phyloP scores from a whole-genome alignment of 2,113 vertebrate species.

The Chiloscyllium plagiosum region DNA sequence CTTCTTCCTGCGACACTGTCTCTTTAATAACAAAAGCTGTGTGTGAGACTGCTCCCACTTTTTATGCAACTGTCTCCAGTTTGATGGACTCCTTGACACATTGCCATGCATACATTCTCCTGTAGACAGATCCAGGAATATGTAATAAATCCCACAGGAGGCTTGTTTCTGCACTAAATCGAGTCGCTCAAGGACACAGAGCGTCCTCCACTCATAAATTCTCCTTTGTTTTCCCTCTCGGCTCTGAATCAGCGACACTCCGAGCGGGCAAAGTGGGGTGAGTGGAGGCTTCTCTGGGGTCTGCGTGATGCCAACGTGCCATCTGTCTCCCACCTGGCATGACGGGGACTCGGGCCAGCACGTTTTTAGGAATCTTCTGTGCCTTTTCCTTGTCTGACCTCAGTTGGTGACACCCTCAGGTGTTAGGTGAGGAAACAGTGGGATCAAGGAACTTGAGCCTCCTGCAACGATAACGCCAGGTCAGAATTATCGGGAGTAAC shows the following conservation, averaged over 20 bases:
- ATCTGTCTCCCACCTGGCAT: neutral
- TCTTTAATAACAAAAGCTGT: neutral
- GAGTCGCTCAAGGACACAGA: neutral
- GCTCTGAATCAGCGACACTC: neutral
- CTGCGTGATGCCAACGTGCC: neutral
- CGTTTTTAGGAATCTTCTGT: neutral
- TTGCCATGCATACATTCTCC: slow-evolving; percentile 17
- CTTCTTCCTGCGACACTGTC: neutral
- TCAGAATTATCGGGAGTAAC: no score
- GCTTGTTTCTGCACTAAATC: neutral
- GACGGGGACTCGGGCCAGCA: neutral
- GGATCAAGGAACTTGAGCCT: neutral
- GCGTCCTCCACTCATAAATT: neutral
- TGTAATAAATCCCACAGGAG: slow-evolving; percentile 21
- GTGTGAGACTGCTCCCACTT: no score
- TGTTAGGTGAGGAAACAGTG: neutral
- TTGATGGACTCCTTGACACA: slow-evolving; percentile 23
- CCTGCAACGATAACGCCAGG: no score
- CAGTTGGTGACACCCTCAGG: neutral
- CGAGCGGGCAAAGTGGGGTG: neutral
- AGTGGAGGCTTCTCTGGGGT: neutral
- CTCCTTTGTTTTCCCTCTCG: neutral
- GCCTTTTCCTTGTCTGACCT: neutral
- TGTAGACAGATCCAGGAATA: slow-evolving; percentile 17
- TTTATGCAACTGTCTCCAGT: slow-evolving; percentile 5